These are phyloP conservation scores for Lathamus discolor DNA, from an alignment of 2,113 vertebrate genomes.

Conservation along the genomic window DNA sequence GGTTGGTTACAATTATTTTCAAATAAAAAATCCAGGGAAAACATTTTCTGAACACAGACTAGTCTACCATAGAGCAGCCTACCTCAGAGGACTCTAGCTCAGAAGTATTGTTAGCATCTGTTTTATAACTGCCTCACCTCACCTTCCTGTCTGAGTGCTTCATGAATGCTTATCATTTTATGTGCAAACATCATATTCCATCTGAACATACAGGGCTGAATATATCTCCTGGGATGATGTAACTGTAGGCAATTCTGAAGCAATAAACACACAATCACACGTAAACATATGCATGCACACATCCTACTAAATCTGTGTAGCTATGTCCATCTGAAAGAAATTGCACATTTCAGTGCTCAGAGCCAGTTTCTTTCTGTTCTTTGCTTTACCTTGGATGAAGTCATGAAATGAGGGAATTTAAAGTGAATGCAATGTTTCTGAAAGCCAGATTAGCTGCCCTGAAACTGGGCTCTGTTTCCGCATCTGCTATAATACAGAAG, in stretches of 20 bases:
- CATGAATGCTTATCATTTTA: constrained; percentile 33
- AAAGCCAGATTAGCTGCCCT: constrained; percentile 34
- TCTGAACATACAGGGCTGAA: constrained; percentile 12
- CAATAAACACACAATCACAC: constrained; percentile 42
- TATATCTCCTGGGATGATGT: constrained; percentile 43
- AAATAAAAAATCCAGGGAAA: background rate
- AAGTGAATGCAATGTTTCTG: constrained; percentile 28
- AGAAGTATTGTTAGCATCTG: constrained; percentile 13
- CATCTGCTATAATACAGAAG: background rate
- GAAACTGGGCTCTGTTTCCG: background rate
- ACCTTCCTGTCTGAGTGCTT: constrained; percentile 25
- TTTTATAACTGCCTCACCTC: constrained; percentile 35
- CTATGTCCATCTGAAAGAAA: constrained; percentile 20
- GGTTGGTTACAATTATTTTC: constrained; percentile 22
- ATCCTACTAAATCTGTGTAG: constrained; percentile 30
- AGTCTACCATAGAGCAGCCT: background rate
- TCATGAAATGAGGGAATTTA: constrained; percentile 44
- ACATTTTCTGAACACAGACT: background rate
- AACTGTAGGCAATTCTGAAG: constrained; percentile 33
- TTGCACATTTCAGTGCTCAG: background rate
- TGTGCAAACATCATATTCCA: constrained; percentile 48
- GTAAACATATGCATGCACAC: constrained; percentile 53
- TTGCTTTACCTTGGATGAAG: constrained; percentile 31
- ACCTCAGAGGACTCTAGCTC: background rate
- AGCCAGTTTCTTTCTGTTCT: constrained; percentile 17